Conservation (phyloP, 2,113 vertebrate species). For the Myrmecobius fasciatus region DNA sequence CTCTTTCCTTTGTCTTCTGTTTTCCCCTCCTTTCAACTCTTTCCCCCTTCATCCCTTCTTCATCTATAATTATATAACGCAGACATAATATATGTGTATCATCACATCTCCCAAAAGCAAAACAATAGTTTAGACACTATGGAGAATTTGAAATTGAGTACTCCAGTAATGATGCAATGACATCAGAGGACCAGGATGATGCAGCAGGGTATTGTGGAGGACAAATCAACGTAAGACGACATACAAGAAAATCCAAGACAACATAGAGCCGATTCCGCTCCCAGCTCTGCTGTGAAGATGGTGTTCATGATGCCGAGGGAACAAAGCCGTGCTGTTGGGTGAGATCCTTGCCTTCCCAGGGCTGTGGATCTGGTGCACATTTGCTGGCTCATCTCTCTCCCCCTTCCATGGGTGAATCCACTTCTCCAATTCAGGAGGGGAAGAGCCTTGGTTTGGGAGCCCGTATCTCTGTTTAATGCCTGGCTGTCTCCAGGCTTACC, state of each 20-base stretch:
- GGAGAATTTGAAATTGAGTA: slow-evolving; percentile 29
- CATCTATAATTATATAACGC: neutral
- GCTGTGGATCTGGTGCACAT: neutral
- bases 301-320: neutral
- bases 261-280: neutral
- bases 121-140: neutral
- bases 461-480: neutral
- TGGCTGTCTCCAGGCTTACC: slow-evolving; percentile 27
- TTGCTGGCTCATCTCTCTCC: neutral
- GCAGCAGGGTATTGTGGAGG: neutral
- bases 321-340: neutral
- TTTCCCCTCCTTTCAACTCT: neutral
- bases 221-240: neutral
- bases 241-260: slow-evolving; percentile 16
- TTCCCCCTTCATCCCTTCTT: neutral
- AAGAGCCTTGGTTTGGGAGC: neutral
- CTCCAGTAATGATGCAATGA: neutral
- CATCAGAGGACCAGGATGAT: neutral
- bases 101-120: slow-evolving; percentile 28
- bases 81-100: neutral
- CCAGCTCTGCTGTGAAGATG: neutral
- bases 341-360: neutral
- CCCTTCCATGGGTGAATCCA: neutral
- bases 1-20: too few species aligned
- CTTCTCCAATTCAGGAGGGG: neutral